Evolutionary conservation across 2,113 vertebrate genomes (phyloP).

Genomic region (Mormyrus lacerda): DNA sequence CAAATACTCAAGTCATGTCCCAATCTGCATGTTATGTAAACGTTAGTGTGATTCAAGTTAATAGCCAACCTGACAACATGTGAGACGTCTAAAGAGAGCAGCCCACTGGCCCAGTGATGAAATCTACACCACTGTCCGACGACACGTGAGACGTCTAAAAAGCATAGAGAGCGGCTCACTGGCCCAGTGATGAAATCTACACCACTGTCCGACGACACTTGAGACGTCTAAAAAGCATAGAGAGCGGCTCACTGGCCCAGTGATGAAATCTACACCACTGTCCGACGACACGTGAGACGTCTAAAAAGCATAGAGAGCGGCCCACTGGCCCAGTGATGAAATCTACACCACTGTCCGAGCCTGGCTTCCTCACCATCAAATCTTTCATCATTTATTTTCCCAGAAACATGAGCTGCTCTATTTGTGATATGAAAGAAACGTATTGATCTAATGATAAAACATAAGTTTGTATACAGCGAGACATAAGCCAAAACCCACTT

Average conservation of each 20-base stretch:
- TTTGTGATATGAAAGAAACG: not conserved
- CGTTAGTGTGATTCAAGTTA: not conserved
- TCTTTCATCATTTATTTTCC: not conserved
- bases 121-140: not conserved
- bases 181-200: too few species aligned
- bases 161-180: not conserved
- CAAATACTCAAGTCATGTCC: not conserved
- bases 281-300: not conserved
- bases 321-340: not conserved
- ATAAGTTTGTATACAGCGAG: not conserved
- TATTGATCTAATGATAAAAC: not conserved
- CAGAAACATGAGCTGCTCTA: not conserved
- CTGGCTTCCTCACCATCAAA: not conserved
- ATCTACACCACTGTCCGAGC: not conserved
- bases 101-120: not conserved
- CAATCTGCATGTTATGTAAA: not conserved
- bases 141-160: not conserved
- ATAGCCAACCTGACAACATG: not conserved
- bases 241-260: not conserved
- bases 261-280: too few species aligned
- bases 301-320: not conserved
- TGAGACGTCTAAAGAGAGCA: not conserved
- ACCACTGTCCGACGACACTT: too few species aligned
- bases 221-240: not conserved
- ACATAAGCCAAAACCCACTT: not conserved